These are phyloP conservation scores for Nothoprocta pentlandii DNA, from an alignment of 2,113 vertebrate species.

Conservation along the genomic window DNA sequence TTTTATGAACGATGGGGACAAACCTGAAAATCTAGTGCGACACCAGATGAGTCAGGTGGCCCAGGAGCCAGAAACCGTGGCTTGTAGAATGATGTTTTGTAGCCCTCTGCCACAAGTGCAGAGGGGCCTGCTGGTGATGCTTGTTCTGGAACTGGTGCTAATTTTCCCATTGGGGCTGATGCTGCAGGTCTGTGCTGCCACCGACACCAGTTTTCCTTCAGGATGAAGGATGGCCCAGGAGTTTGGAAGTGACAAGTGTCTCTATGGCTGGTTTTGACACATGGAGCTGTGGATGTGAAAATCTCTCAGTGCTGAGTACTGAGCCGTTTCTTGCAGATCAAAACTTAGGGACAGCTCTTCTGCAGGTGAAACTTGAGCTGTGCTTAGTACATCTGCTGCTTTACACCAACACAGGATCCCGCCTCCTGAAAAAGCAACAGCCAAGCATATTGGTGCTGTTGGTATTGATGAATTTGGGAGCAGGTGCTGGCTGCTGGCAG, in stretches of 20 bases:
- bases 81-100: background rate
- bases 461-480: background rate
- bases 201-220: background rate
- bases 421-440: background rate
- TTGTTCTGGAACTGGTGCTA: background rate
- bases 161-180: slow-evolving; percentile 41
- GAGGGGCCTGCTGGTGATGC: background rate
- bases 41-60: background rate
- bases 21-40: slow-evolving; percentile 31
- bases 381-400: background rate
- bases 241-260: background rate
- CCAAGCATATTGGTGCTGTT: rapidly evolving
- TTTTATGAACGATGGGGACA: slow-evolving; percentile 25
- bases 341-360: background rate
- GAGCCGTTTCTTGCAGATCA: background rate
- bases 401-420: background rate
- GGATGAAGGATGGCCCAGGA: rapidly evolving
- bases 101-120: background rate
- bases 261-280: background rate
- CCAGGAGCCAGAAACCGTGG: background rate
- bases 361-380: background rate
- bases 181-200: rapidly evolving
- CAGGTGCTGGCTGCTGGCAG: background rate
- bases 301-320: rapidly evolving
- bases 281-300: background rate